These are phyloP conservation scores for Pipistrellus pygmaeus DNA, from an alignment of 2,797 vertebrate species.

Conservation along the genomic window DNA sequence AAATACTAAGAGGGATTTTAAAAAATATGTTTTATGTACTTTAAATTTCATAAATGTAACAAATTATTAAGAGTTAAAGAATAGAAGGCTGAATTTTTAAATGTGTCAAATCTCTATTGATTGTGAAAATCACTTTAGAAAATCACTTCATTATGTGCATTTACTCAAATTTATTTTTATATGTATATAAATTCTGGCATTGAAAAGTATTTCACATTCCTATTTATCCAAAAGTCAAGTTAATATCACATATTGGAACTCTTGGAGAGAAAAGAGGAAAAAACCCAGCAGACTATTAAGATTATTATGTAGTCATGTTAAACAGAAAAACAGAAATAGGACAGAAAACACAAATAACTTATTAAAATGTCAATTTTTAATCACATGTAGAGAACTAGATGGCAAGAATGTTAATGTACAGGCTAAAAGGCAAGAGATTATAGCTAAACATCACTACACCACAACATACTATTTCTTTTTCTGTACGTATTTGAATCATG, in stretches of 20 bases:
- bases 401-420: not conserved
- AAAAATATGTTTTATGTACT: not conserved
- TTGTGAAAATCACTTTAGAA: not conserved
- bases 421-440: not conserved
- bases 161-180: not conserved
- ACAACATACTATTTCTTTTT: not conserved
- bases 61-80: constrained; percentile 11
- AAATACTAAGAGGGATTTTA: not conserved
- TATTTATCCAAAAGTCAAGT: not conserved
- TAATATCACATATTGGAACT: not conserved
- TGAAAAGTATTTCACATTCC: not conserved
- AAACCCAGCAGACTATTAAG: not conserved
- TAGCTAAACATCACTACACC: not conserved
- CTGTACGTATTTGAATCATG: not conserved
- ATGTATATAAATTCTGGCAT: not conserved
- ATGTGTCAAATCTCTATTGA: not conserved
- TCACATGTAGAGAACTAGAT: not conserved
- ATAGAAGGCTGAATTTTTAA: not conserved
- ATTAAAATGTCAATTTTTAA: not conserved
- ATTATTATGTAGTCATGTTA: not conserved
- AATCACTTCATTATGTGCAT: not conserved
- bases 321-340: not conserved
- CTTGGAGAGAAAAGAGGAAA: not conserved
- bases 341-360: not conserved
- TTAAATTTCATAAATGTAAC: not conserved